These are phyloP conservation scores for Mus caroli DNA, from an alignment of 2,797 vertebrate species.

Conservation along the genomic window DNA sequence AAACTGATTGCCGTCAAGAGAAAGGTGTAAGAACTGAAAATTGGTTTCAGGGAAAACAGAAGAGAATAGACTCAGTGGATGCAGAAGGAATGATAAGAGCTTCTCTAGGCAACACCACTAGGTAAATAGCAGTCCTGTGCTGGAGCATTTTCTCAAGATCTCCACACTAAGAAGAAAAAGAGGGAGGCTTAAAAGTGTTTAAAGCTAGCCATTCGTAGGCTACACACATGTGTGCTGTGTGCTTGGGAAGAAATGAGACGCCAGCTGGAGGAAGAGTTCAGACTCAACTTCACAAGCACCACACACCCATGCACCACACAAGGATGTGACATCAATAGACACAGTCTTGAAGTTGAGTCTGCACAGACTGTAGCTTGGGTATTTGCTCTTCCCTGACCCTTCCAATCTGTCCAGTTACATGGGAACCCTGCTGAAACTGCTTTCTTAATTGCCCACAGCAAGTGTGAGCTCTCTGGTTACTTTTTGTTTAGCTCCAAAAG, in stretches of 20 bases:
- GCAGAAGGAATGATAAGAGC: background rate
- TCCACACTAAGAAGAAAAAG: background rate
- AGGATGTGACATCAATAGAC: background rate
- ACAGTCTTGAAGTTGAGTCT: background rate
- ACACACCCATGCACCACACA: background rate
- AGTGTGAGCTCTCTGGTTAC: background rate
- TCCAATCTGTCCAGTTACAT: background rate
- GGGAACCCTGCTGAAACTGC: background rate
- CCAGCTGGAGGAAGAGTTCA: background rate
- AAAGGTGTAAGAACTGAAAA: slow-evolving; percentile 26
- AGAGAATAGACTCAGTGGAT: background rate
- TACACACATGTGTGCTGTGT: background rate
- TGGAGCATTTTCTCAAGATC: background rate
- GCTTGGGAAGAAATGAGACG: background rate
- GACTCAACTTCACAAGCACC: background rate
- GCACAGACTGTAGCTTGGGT: background rate
- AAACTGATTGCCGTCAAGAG: background rate
- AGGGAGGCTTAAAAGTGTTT: background rate
- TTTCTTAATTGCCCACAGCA: background rate
- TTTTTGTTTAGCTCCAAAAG: slow-evolving; percentile 21
- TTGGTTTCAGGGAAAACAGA: background rate
- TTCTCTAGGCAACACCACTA: background rate
- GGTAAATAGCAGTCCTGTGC: background rate
- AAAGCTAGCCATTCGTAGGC: background rate
- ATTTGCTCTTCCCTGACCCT: background rate